phyloP scores from a whole-genome alignment of 2,888 invertebrate species.

The Oasisia sp. region DNA sequence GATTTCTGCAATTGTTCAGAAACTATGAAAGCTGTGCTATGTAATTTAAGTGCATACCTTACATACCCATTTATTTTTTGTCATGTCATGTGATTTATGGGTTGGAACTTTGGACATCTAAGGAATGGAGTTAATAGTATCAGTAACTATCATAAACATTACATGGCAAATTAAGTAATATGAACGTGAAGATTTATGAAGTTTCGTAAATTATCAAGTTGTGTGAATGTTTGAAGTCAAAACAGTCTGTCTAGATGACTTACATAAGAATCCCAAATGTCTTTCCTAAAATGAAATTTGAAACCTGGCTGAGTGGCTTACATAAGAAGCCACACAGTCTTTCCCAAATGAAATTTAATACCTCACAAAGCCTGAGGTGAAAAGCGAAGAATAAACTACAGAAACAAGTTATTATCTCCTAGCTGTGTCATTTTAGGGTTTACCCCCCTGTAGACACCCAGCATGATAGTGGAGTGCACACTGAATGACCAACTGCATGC shows the following conservation, averaged over 20 bases:
- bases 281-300: not conserved
- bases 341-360: not conserved
- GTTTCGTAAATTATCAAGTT: too few species aligned
- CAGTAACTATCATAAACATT: not conserved
- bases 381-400: not conserved
- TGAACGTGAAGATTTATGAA: too few species aligned
- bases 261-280: not conserved
- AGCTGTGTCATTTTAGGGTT: not conserved
- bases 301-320: not conserved
- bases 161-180: not conserved
- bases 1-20: too few species aligned
- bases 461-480: not conserved
- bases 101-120: not conserved
- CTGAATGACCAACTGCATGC: not conserved
- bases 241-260: not conserved
- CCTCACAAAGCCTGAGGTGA: not conserved
- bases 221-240: not conserved
- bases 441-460: not conserved
- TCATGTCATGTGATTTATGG: not conserved
- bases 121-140: not conserved
- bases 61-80: too few species aligned
- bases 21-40: too few species aligned
- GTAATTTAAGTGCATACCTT: too few species aligned
- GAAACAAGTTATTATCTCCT: not conserved
- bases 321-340: not conserved